Evolutionary conservation across 2,797 vertebrate species (phyloP).

Genomic region (Myoxocephalus aenaeus): DNA sequence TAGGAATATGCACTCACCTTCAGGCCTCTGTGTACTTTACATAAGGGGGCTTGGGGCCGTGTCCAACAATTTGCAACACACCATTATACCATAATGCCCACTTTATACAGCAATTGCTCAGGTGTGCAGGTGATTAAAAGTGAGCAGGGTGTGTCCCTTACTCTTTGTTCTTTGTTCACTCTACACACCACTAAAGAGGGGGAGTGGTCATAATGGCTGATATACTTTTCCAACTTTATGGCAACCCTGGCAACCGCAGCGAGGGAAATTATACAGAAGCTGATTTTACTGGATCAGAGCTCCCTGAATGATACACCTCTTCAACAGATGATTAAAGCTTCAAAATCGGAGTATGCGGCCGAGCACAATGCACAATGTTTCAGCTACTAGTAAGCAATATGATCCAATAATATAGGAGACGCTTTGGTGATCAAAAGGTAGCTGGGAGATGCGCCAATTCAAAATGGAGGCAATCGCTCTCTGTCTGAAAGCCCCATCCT

Average conservation of each 20-base stretch:
- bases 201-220: background rate
- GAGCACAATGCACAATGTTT: background rate
- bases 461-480: background rate
- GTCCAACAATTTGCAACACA: background rate
- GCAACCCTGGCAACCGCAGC: background rate
- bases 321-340: background rate
- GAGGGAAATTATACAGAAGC: background rate
- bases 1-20: background rate
- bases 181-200: background rate
- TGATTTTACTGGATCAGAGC: background rate
- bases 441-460: background rate
- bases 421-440: background rate
- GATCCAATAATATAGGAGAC: background rate
- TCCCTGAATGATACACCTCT: background rate
- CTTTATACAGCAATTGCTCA: background rate
- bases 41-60: background rate
- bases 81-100: background rate
- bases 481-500: conserved; percentile 4
- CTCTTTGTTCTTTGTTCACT: background rate
- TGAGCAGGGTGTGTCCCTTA: background rate
- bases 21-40: background rate
- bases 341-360: background rate
- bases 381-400: background rate
- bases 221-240: background rate
- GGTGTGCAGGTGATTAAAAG: background rate